phyloP scores from a whole-genome alignment of 2,113 vertebrate genomes.

The Lophochroa leadbeateri region DNA sequence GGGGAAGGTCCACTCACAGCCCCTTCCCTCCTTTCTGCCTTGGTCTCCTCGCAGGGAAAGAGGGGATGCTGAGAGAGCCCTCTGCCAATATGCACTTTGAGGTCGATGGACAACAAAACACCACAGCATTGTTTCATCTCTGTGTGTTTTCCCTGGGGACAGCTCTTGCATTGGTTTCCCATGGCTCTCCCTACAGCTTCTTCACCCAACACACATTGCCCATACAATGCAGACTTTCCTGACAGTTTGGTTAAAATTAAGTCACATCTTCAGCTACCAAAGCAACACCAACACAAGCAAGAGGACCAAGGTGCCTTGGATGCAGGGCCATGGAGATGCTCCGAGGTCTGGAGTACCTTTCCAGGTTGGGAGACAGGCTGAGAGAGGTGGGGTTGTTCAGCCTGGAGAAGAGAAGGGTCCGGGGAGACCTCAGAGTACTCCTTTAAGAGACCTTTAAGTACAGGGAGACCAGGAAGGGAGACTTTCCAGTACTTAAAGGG shows the following conservation, averaged over 20 bases:
- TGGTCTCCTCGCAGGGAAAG: background rate
- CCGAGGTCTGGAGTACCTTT: fast-evolving
- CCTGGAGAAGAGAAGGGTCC: background rate
- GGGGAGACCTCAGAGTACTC: fast-evolving
- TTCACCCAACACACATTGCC: background rate
- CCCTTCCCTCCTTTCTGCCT: background rate
- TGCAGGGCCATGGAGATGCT: background rate
- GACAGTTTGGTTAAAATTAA: background rate
- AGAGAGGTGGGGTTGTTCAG: background rate
- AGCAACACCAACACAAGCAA: background rate
- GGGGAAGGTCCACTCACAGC: background rate
- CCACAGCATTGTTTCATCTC: background rate
- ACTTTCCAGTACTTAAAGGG: no score
- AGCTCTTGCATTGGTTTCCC: background rate
- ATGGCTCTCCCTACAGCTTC: background rate
- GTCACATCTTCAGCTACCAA: background rate
- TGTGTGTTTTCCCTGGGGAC: background rate
- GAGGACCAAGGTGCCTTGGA: background rate
- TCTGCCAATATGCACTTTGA: background rate
- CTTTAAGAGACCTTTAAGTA: background rate
- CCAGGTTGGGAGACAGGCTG: fast-evolving
- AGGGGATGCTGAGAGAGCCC: background rate
- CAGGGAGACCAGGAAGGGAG: no score
- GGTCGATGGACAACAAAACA: background rate
- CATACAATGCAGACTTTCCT: fast-evolving